Conservation (phyloP, 2,113 vertebrate species). For the Eulemur rufifrons region DNA sequence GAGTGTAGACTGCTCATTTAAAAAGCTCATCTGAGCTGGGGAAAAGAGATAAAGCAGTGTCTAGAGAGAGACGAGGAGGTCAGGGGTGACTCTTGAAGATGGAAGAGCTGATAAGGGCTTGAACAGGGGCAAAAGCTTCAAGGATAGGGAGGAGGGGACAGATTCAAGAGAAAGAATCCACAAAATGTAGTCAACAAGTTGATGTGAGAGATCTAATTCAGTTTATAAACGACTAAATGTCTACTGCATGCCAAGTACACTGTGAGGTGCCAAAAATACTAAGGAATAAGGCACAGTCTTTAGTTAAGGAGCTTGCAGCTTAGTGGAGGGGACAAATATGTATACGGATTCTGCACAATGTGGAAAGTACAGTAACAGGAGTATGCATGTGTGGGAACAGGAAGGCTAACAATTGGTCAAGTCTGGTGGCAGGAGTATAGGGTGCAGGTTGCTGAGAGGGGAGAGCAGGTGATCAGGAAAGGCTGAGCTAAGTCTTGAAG, state of each 20-base stretch:
- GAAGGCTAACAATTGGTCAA: not conserved
- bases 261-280: not conserved
- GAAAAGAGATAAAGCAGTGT: constrained; percentile 10
- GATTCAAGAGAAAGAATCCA: not conserved
- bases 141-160: not conserved
- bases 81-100: not conserved
- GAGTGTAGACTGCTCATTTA: not conserved
- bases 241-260: not conserved
- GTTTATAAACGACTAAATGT: constrained; percentile 13
- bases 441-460: not conserved
- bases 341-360: not conserved
- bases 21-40: not conserved
- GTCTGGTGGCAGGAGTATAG: not conserved
- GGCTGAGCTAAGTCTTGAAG: not conserved
- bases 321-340: not conserved
- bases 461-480: constrained; percentile 23
- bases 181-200: not conserved
- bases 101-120: not conserved
- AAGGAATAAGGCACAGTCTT: not conserved
- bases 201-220: not conserved
- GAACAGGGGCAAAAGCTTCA: not conserved
- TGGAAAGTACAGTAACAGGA: not conserved
- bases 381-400: not conserved
- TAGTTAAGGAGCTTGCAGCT: not conserved
- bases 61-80: not conserved